These are phyloP conservation scores for Lasioglossum marginatum DNA, from an alignment of 2,888 invertebrate genomes.

Conservation along the genomic window DNA sequence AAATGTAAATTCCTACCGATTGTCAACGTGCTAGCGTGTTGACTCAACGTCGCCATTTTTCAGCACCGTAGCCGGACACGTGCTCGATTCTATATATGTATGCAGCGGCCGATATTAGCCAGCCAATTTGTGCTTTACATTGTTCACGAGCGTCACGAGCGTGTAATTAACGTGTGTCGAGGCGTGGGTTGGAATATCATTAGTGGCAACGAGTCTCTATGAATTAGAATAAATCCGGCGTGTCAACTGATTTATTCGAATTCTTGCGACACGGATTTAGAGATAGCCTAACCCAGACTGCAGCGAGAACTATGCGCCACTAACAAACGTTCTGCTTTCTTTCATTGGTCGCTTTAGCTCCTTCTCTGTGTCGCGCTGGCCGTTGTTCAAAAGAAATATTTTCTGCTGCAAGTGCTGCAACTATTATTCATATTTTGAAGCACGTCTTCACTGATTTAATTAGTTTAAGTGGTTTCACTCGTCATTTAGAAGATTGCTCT, in stretches of 20 bases:
- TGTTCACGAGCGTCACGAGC: conserved; percentile 60
- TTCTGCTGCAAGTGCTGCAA: not conserved
- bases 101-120: conserved; percentile 54
- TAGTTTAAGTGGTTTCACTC: not conserved
- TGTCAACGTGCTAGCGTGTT: conserved; percentile 3
- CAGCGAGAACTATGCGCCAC: conserved; percentile 30
- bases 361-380: conserved; percentile 40
- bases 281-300: conserved; percentile 27
- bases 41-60: conserved; percentile 30
- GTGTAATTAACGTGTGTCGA: conserved; percentile 58
- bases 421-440: not conserved
- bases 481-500: not conserved
- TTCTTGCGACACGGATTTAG: conserved; percentile 46
- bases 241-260: conserved; percentile 55
- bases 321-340: conserved; percentile 44
- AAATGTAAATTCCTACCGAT: conserved; percentile 37
- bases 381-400: conserved; percentile 25
- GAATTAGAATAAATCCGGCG: conserved; percentile 64
- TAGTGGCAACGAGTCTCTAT: conserved; percentile 53
- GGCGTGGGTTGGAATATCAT: conserved; percentile 63
- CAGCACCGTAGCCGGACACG: conserved; percentile 43
- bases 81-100: conserved; percentile 43
- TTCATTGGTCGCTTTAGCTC: conserved; percentile 37
- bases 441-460: not conserved
- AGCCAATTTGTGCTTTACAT: conserved; percentile 61